Evolutionary conservation across 2,797 vertebrate species (phyloP).

Genomic region (Macropus fuliginosus): DNA sequence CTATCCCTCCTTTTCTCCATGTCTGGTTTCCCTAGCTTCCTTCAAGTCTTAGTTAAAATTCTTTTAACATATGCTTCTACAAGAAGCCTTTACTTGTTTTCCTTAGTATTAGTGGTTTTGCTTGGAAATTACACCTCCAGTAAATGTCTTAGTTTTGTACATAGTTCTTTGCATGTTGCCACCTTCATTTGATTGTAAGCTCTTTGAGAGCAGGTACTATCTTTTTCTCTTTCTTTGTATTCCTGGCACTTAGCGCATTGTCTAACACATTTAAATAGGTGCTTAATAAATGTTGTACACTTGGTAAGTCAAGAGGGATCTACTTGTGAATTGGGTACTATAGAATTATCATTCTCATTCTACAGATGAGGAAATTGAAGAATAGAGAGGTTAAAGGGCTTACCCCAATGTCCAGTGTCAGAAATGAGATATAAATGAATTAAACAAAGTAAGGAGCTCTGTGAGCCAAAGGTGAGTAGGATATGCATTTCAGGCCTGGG

Average conservation of each 20-base stretch:
- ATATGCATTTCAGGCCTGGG: neutral
- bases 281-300: neutral
- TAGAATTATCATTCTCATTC: neutral
- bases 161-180: neutral
- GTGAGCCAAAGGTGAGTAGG: neutral
- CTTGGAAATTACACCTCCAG: neutral
- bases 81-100: neutral
- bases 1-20: neutral
- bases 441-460: neutral
- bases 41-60: neutral
- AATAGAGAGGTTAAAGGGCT: neutral
- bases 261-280: neutral
- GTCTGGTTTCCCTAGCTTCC: neutral
- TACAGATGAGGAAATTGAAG: neutral
- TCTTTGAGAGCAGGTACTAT: neutral
- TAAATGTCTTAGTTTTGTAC: neutral
- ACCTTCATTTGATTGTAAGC: neutral
- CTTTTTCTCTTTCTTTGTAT: neutral
- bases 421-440: neutral
- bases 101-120: neutral
- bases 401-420: neutral
- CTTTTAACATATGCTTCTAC: neutral
- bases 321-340: neutral
- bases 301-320: neutral
- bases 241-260: neutral